A percentile compares a stretch with the other conserved stretches of the same genome.
These are phyloP conservation scores for Suillia variegata DNA, from an alignment of 2,888 invertebrate genomes.

Conservation along the genomic window DNA sequence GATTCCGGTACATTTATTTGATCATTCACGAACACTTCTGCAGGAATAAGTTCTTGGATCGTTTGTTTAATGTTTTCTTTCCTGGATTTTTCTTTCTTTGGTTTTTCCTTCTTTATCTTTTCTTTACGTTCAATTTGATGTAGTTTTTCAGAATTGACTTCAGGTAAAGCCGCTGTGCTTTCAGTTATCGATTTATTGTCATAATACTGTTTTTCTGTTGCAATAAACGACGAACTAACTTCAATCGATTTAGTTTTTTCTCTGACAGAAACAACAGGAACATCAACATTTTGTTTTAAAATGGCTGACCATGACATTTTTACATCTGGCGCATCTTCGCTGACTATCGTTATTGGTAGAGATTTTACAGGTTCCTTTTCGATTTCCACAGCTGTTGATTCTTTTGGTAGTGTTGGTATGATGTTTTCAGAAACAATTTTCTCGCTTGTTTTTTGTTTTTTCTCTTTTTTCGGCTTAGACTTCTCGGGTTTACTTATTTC, in stretches of 20 bases:
- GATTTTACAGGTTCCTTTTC: neutral
- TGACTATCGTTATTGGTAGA: too few species aligned
- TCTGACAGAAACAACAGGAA: neutral
- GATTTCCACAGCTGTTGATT: neutral
- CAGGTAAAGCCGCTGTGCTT: neutral
- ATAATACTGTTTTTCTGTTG: too few species aligned
- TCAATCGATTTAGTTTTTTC: neutral
- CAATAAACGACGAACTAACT: too few species aligned
- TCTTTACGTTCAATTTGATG: neutral
- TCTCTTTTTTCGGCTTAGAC: neutral
- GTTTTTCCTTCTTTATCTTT: neutral
- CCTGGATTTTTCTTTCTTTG: neutral
- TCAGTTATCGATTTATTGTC: too few species aligned
- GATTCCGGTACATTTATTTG: too few species aligned
- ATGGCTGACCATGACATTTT: slow-evolving; percentile 17
- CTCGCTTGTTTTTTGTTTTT: neutral
- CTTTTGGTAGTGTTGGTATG: neutral
- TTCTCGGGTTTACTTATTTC: neutral
- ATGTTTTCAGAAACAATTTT: too few species aligned
- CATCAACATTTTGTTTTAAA: slow-evolving; percentile 11
- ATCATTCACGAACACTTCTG: too few species aligned
- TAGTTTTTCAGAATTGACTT: neutral
- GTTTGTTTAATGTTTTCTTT: slow-evolving; percentile 8
- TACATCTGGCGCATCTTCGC: too few species aligned
- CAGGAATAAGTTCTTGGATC: too few species aligned